These are phyloP conservation scores for Mimumesa dahlbomi DNA, from an alignment of 2,888 invertebrate species.

Conservation along the genomic window DNA sequence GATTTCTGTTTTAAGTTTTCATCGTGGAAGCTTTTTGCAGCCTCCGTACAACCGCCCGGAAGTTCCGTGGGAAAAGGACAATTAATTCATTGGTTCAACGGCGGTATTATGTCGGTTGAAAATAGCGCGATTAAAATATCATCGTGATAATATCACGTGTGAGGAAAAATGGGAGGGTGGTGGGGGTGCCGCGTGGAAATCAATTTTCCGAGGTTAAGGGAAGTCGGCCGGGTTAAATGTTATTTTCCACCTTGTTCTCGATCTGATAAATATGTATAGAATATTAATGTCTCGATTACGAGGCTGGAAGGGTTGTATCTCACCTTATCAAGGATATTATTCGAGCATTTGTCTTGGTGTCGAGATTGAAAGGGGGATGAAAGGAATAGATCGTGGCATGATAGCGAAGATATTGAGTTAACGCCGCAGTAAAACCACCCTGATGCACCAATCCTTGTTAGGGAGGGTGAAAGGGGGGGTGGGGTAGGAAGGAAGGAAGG, in stretches of 20 bases:
- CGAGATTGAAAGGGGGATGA: constrained; percentile 37
- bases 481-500: constrained; percentile 14
- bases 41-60: too few relatives aligned
- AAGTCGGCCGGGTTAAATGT: background rate
- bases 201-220: background rate
- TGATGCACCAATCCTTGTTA: constrained; percentile 50
- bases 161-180: too few relatives aligned
- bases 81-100: too few relatives aligned
- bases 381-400: constrained; percentile 52
- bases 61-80: too few relatives aligned
- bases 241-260: background rate
- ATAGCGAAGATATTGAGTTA: constrained; percentile 74
- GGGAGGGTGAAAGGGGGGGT: too few relatives aligned
- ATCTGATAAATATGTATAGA: constrained; percentile 34
- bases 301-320: background rate
- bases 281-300: constrained; percentile 15
- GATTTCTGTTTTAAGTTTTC: too few relatives aligned
- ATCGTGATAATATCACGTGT: too few relatives aligned
- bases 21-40: too few relatives aligned
- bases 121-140: background rate
- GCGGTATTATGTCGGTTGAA: too few relatives aligned
- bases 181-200: too few relatives aligned
- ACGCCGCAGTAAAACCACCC: constrained; percentile 73
- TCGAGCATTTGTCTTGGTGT: constrained; percentile 42
- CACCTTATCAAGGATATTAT: constrained; percentile 35